Conservation (phyloP, 1,140 invertebrate genomes). For the Drosophila quadrilineata region DNA sequence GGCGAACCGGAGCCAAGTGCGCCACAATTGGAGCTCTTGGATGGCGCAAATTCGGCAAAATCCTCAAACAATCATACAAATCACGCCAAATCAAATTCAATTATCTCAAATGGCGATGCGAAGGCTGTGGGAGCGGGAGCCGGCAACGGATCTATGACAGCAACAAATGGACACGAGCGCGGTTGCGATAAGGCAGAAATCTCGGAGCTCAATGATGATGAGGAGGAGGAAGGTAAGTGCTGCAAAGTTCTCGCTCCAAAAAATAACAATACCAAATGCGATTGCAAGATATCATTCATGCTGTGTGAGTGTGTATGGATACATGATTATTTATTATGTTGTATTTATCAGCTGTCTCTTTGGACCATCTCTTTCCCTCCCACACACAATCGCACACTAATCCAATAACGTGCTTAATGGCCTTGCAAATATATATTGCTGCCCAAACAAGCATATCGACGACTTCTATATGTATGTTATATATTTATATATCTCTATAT, state of each 20-base stretch:
- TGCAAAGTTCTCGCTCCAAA: not conserved
- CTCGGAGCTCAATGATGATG: conserved; percentile 67
- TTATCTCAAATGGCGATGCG: conserved; percentile 75
- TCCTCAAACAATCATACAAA: conserved; percentile 65
- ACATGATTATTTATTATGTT: conserved; percentile 44
- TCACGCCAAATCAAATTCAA: conserved; percentile 79
- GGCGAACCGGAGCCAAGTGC: conserved; percentile 63
- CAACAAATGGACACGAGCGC: conserved; percentile 69
- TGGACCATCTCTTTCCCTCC: conserved; percentile 1
- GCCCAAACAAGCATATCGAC: too few species aligned
- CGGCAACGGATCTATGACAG: conserved; percentile 29
- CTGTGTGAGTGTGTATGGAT: conserved; percentile 18
- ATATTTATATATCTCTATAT: too few species aligned
- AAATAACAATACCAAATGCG: conserved; percentile 29
- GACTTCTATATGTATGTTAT: too few species aligned
- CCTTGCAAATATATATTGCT: conserved; percentile 72
- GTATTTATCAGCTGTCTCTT: conserved; percentile 26
- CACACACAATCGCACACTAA: conserved; percentile 14
- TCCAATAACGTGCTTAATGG: conserved; percentile 63
- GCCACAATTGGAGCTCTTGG: conserved; percentile 44
- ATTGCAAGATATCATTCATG: conserved; percentile 45
- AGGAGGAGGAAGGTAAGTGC: conserved; percentile 74
- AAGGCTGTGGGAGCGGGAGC: conserved; percentile 37
- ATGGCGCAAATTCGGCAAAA: conserved; percentile 40
- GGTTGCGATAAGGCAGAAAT: conserved; percentile 73